These are phyloP conservation scores for Heliconius melpomene DNA, from an alignment of 1,140 invertebrate genomes.

Conservation along the genomic window DNA sequence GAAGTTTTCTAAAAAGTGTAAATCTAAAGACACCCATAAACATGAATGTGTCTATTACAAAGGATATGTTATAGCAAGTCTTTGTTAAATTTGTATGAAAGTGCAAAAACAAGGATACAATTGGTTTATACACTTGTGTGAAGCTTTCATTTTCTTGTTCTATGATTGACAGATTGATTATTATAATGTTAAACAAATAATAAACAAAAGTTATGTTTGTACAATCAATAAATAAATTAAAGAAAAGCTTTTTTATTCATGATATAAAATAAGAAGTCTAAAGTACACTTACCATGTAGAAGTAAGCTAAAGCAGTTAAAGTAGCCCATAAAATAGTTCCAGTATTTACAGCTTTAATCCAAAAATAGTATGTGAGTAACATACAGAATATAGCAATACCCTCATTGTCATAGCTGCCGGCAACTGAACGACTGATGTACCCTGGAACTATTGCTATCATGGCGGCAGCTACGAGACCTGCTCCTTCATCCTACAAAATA, in stretches of 20 bases:
- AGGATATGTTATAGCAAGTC: not conserved
- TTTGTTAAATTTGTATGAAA: conserved; percentile 56
- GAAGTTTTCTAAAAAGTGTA: no score
- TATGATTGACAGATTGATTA: conserved; percentile 56
- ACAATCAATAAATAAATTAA: not conserved
- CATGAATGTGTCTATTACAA: not conserved
- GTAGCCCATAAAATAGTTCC: conserved; percentile 96
- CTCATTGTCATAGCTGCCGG: conserved; percentile 99
- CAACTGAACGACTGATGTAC: conserved; percentile 98
- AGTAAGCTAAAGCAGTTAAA: conserved; percentile 95
- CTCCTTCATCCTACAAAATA: conserved; percentile 88
- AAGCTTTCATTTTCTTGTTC: conserved; percentile 65
- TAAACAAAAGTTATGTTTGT: not conserved
- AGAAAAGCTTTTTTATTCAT: no score
- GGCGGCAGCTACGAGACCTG: conserved; percentile 95
- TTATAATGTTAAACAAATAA: not conserved
- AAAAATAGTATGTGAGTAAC: conserved; percentile 98
- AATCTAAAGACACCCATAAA: no score
- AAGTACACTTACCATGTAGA: conserved; percentile 93
- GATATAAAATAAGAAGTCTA: no score
- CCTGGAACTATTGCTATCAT: conserved; percentile 98
- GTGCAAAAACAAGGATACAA: conserved; percentile 66
- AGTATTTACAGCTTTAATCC: conserved; percentile 98
- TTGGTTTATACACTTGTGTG: conserved; percentile 51
- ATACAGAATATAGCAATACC: conserved; percentile 99